Evolutionary conservation across 2,113 vertebrate species (phyloP).

Genomic region (Phaethornis superciliosus): DNA sequence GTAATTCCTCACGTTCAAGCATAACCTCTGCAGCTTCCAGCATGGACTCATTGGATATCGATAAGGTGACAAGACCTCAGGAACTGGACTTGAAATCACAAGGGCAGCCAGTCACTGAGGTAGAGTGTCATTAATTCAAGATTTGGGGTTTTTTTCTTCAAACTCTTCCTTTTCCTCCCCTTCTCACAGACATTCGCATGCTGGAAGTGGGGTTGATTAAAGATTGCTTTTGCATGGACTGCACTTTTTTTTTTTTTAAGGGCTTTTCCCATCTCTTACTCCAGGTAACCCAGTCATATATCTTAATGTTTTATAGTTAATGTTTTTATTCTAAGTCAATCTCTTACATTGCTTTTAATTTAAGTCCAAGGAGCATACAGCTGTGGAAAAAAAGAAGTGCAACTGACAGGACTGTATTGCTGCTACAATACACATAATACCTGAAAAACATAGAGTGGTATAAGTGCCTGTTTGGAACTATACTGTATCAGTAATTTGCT

Average conservation of each 20-base stretch:
- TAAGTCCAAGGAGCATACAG: neutral
- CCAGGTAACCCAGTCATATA: neutral
- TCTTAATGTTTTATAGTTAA: neutral
- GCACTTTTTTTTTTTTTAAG: neutral
- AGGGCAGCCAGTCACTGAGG: conserved; percentile 89
- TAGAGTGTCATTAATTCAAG: conserved; percentile 59
- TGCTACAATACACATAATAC: neutral
- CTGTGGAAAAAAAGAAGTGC: neutral
- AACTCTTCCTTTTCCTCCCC: neutral
- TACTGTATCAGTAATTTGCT: neutral
- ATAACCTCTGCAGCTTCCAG: conserved; percentile 93
- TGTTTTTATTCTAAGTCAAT: neutral
- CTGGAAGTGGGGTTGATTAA: neutral
- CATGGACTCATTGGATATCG: conserved; percentile 96
- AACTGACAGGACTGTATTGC: neutral
- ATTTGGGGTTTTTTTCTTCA: neutral
- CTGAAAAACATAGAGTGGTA: neutral
- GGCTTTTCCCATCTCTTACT: neutral
- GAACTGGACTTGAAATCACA: conserved; percentile 84
- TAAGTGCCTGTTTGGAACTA: neutral
- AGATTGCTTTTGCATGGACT: neutral
- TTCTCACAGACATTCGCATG: no score
- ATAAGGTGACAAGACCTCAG: conserved; percentile 84
- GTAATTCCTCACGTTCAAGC: conserved; percentile 92
- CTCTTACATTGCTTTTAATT: neutral